Base-by-base conservation (phyloP, 2,797 vertebrate genomes). In the Apogon talboti region DNA sequence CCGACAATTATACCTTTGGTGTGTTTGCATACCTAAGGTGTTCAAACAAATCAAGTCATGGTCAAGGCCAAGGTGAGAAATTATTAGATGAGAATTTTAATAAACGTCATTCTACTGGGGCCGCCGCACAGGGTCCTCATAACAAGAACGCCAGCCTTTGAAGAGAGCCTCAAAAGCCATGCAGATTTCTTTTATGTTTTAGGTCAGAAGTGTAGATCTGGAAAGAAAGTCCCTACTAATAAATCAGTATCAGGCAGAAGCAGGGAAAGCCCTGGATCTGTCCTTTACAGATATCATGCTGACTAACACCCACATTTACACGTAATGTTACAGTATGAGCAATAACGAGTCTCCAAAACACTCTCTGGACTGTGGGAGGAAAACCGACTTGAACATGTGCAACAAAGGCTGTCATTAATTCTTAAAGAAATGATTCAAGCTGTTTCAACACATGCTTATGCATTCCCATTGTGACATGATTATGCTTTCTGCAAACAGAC, bases 331-430 rank as follows among this genome's bases (percentile, higher is more conserved):
- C 52, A 41, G 52, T 2, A 14, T 19, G 30, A 62, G 45, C 47
- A n/a, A n/a, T 52, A 62, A 60, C 54, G 16, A 61, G 43, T 59
- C 46, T 59, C 53, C 45, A 33, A 54, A 71, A 42, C 50, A 42
- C 57, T 66, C 19, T 71, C 24, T 21, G 63, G 19, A 37, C 66
- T 12, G 71, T 80, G 72, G 76, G 67, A 71, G 75, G 6, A 77
- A 72, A 76, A 55, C 58, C 52, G 59, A 73, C 50, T 53, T 0
- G 0, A 68, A 66, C 55, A 68, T 42, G 64, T 68, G 41, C 46
- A 13, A 59, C 9, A 35, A 38, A 54, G n/a, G 3, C 49, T 30
- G 56, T 50, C 70, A 38, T 33, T 79, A 24, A 62, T 0, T 3
- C 41, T 41, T 2, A 55, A 50, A 57, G 18, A 37, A 60, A 46